Base-by-base conservation (phyloP, 2,113 vertebrate species). In the Pogonocichla stellata region DNA sequence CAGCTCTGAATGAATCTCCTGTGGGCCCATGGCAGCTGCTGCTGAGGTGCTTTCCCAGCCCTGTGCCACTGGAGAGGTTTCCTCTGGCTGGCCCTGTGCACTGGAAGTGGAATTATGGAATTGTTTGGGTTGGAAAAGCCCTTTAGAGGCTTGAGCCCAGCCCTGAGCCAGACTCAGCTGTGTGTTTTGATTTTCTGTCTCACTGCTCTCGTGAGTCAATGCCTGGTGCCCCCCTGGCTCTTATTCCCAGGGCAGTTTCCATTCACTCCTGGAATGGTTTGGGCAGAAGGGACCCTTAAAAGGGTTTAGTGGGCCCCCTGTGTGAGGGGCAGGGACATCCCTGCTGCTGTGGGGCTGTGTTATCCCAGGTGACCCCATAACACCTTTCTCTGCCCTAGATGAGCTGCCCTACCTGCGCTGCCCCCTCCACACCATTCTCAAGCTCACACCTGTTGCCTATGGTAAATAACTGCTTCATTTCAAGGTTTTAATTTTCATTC, bases 351-450 rank as follows among this genome's bases (percentile, higher is more conserved):
- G 61, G 38, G 38, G 38, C 38, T 38, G 38, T 38, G 38, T 2
- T 38, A 18, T 8, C 40, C 9, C 71, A 40, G 87, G 56, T 42
- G 79, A 70, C 34, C 79, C 77, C 15, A 0, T 1, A n/a, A 58
- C 12, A 0, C 33, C 18, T 36, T 38, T 42, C 78, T 83, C 26
- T 62, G 9, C 89, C 97, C 87, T 74, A 99, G 99, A 99, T 28
- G 99, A 99, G 92, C 98, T 99, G 15, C 99, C 99, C 0, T 99
- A 99, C 97, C 98, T 99, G 97, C 98, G 98, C 86, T 99, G 99
- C 79, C 99, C 99, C 16, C 99, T 99, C 12, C 99, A 99, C 92
- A 99, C 99, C 67, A 98, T 99, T 14, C 98, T 99, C 95, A 99
- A 99, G 94, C 98, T 99, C 31, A 99, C 99, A 1, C 99, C 99